phyloP scores from a whole-genome alignment of 2,113 vertebrate species.

The Heterotilapia buettikoferi region DNA sequence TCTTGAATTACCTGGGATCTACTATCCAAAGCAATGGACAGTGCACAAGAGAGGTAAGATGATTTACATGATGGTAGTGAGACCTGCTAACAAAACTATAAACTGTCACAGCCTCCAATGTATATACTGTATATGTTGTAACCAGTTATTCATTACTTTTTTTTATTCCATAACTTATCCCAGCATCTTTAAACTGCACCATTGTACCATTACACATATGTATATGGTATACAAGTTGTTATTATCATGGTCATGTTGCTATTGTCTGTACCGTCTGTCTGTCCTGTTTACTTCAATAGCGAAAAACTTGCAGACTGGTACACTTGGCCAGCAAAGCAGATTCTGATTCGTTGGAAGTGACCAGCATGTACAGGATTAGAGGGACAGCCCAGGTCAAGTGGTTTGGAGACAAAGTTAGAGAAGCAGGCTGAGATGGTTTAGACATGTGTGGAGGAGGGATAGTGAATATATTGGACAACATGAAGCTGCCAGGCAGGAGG shows the following conservation, averaged over 20 bases:
- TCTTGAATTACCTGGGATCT: neutral
- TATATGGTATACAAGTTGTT: neutral
- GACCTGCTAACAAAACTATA: neutral
- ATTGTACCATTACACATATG: neutral
- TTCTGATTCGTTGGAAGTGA: neutral
- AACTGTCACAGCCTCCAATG: neutral
- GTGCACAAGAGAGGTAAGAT: neutral
- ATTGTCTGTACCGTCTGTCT: neutral
- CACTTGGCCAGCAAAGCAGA: neutral
- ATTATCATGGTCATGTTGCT: neutral
- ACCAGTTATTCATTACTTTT: neutral
- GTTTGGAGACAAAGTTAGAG: neutral
- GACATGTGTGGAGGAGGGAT: neutral
- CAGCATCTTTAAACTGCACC: neutral
- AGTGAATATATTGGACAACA: neutral
- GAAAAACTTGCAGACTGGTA: neutral
- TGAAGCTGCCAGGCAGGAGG: neutral
- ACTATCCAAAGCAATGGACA: neutral
- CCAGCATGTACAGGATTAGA: neutral
- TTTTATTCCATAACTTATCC: neutral
- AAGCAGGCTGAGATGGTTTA: neutral
- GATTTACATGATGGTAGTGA: neutral
- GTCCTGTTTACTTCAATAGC: neutral
- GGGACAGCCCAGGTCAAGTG: neutral
- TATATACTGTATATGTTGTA: neutral